Percentiles rank a stretch among this genome's conserved stretches.
phyloP scores from a whole-genome alignment of 2,888 invertebrate genomes.

The Euzophera pinguis region DNA sequence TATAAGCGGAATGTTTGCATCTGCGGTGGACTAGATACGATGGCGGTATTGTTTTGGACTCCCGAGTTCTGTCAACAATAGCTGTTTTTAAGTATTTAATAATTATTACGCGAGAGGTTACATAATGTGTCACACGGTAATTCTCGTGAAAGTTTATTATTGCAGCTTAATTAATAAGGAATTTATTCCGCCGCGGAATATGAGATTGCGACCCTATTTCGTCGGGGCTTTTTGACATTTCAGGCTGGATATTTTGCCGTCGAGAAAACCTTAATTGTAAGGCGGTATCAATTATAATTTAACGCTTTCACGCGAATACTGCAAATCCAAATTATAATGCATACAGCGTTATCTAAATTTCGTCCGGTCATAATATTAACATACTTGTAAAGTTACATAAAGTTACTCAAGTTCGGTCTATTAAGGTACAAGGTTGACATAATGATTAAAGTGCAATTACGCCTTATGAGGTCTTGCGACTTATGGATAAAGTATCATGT shows the following conservation, averaged over 20 bases:
- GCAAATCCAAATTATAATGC: neutral
- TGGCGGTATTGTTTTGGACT: slow-evolving; percentile 17
- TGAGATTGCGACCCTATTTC: slow-evolving; percentile 29
- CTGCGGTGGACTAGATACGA: slow-evolving; percentile 24
- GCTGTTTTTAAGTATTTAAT: slow-evolving; percentile 30
- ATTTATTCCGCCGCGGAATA: slow-evolving; percentile 41
- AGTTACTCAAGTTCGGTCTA: neutral
- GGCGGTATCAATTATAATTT: slow-evolving; percentile 27
- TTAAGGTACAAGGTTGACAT: neutral
- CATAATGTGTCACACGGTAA: slow-evolving; percentile 53
- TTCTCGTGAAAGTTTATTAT: slow-evolving; percentile 52
- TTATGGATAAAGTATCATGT: slow-evolving; percentile 22
- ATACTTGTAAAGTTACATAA: neutral
- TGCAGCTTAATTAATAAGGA: slow-evolving; percentile 30
- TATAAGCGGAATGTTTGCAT: slow-evolving; percentile 42
- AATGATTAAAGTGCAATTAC: neutral
- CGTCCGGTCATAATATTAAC: neutral
- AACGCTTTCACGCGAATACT: slow-evolving; percentile 40
- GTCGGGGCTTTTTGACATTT: slow-evolving; percentile 33
- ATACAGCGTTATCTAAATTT: neutral
- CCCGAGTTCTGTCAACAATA: slow-evolving; percentile 37
- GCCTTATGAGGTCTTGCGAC: slow-evolving; percentile 20
- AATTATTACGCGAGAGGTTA: slow-evolving; percentile 44
- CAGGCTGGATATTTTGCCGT: slow-evolving; percentile 22
- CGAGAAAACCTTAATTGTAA: slow-evolving; percentile 27